Evolutionary conservation across 1,140 invertebrate species (phyloP), one percentile per base, ranked within the genome.

Genomic region (Drosophila obscura): DNA sequence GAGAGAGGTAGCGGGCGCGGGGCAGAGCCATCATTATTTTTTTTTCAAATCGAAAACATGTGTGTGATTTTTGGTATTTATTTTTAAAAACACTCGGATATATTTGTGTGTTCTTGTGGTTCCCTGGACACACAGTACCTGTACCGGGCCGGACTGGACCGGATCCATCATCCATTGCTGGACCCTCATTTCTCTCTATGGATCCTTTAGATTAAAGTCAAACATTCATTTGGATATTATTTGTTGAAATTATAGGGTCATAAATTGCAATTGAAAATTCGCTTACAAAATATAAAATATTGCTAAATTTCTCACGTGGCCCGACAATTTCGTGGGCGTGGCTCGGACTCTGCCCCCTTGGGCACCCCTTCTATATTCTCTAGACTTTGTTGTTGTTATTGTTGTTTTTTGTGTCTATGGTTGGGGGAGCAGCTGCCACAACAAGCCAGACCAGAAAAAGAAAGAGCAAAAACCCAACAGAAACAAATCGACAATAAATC

Each of bases 61-160:
- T 85, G 77, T 85, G 77, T 87, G 81, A 84, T 73, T 85, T 87
- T 24, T 13, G 81, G 74, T 81, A 81, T 85, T 84, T 85, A 85
- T 85, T 85, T 85, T 81, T 85, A 85, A 80, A 49, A 80, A 22
- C 55, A 44, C 35, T 39, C 35, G 26, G 44, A 56, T 43, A 53
- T 53, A 51, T 63, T 44, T 53, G 26, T 58, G n/a, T 45, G 26
- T 45, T 55, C 11, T 50, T 22, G 19, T 59, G 22, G 22, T 31
- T 35, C 57, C 31, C 1, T 31, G 19, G 19, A 1, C 19, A 24
- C 28, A 67, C 31, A 46, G 46, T 64, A 74, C 71, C 75, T 69
- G 75, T 60, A 57, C 15, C 13, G 35, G 58, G 19, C 11, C 11
- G 19, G 19, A 19, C 19, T 1, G 19, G 16, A 0, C 41, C n/a